Evolutionary conservation across 2,113 vertebrate genomes (phyloP).

Genomic region (Merops nubicus): DNA sequence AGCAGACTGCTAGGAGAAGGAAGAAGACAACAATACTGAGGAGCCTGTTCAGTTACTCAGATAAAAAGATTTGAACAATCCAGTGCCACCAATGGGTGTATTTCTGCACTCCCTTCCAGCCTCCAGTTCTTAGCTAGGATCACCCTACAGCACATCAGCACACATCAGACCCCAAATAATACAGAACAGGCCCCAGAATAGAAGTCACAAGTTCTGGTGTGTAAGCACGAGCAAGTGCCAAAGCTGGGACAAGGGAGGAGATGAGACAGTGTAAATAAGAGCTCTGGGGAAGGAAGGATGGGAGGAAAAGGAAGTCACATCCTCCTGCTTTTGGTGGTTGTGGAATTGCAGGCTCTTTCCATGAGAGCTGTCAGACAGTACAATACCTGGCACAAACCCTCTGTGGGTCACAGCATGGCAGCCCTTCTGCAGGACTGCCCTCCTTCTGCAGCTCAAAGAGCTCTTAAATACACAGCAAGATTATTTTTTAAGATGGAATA

Average conservation of each 20-base stretch:
- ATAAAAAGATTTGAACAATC: background rate
- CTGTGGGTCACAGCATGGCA: background rate
- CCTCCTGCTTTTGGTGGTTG: background rate
- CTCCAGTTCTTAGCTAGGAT: background rate
- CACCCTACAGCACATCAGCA: background rate
- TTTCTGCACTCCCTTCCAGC: background rate
- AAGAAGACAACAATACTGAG: background rate
- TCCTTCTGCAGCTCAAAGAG: background rate
- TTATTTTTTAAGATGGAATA: background rate
- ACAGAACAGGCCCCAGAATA: background rate
- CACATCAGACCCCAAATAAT: background rate
- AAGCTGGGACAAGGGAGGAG: background rate
- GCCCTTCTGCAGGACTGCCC: background rate
- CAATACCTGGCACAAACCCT: background rate
- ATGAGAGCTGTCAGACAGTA: background rate
- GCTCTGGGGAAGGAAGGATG: background rate
- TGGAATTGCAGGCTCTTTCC: background rate
- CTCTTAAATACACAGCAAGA: background rate
- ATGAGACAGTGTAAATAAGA: background rate
- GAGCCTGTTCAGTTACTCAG: background rate
- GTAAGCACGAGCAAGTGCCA: background rate
- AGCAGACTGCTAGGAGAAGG: background rate
- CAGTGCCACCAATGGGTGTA: background rate
- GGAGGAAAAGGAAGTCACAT: background rate
- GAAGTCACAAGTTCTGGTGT: background rate